These are phyloP conservation scores for Diplolepis rosae DNA, from an alignment of 2,888 invertebrate genomes.

Conservation along the genomic window DNA sequence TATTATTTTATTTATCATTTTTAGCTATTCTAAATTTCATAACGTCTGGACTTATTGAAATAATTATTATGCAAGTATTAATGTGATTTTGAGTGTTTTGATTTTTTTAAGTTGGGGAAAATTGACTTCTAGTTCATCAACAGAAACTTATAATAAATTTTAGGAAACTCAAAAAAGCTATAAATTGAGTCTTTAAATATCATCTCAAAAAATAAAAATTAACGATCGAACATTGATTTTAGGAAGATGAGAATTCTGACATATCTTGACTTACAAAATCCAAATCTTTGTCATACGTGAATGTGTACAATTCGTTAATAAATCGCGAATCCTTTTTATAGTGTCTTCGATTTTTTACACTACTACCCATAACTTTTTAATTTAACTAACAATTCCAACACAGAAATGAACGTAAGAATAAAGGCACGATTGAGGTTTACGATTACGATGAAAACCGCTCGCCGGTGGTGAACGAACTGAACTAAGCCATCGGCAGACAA, in stretches of 20 bases:
- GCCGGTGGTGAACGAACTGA: constrained; percentile 1
- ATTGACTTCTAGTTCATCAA: too few relatives aligned
- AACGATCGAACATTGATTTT: too few relatives aligned
- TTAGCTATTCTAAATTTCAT: too few relatives aligned
- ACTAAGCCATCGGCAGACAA: neutral
- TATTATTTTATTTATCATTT: too few relatives aligned
- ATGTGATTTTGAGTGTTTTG: too few relatives aligned
- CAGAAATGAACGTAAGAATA: neutral
- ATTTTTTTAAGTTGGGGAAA: too few relatives aligned
- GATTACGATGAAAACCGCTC: neutral
- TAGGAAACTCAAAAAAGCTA: neutral
- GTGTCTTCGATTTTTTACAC: constrained; percentile 73
- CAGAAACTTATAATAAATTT: too few relatives aligned
- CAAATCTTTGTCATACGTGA: constrained; percentile 86
- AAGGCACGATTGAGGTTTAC: neutral
- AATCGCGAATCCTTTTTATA: constrained; percentile 92
- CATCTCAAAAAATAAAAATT: neutral
- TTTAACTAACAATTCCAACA: neutral
- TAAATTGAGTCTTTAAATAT: too few relatives aligned
- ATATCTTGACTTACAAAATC: constrained; percentile 62
- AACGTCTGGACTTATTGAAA: too few relatives aligned
- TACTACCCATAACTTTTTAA: constrained; percentile 54
- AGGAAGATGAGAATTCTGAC: neutral
- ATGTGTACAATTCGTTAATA: constrained; percentile 87
- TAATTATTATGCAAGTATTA: too few relatives aligned